phyloP scores from a whole-genome alignment of 2,888 invertebrate species.

The Lottia gigantea region DNA sequence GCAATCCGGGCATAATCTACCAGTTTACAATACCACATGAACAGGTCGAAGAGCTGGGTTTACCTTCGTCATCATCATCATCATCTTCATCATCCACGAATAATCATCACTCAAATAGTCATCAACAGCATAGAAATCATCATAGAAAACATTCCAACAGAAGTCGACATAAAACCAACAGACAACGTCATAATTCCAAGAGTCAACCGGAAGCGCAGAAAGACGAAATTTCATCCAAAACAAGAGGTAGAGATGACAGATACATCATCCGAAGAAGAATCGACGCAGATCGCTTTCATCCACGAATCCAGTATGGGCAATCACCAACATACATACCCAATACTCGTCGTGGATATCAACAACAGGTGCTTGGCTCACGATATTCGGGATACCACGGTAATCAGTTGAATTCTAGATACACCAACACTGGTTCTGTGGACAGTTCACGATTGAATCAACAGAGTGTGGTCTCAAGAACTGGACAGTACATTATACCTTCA shows the following conservation, averaged over 20 bases:
- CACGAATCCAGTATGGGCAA: not conserved
- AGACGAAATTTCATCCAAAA: not conserved
- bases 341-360: not conserved
- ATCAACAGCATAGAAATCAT: not conserved
- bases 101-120: not conserved
- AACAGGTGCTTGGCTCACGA: not conserved
- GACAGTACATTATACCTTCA: not conserved
- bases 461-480: not conserved
- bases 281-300: not conserved
- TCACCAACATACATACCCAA: not conserved
- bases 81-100: not conserved
- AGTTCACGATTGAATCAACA: not conserved
- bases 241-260: not conserved
- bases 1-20: constrained; percentile 89
- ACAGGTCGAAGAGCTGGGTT: constrained; percentile 18
- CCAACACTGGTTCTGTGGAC: not conserved
- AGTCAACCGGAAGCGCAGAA: not conserved
- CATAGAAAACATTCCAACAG: not conserved
- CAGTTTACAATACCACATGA: constrained; percentile 83
- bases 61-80: not conserved
- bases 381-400: not conserved
- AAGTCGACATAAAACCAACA: not conserved
- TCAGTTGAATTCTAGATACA: not conserved
- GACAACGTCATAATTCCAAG: not conserved
- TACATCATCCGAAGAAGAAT: not conserved